Evolutionary conservation across 2,888 invertebrate species (phyloP), one percentile per base, ranked within the genome.

Genomic region (Platycheirus albimanus): DNA sequence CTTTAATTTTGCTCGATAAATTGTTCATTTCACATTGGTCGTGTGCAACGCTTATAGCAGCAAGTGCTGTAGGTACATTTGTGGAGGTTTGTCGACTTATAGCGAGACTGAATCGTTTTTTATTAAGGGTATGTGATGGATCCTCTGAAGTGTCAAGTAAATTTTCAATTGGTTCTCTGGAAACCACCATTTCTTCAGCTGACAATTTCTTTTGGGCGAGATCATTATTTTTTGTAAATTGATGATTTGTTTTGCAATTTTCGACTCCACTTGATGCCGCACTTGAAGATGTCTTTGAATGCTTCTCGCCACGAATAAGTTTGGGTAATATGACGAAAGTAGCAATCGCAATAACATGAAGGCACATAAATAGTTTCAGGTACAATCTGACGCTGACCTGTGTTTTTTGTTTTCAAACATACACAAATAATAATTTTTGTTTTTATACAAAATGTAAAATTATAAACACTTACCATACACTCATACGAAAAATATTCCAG

Each of bases 331-430:
- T 86, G 87, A 88, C 88, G 87, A 90, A 89, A 85, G 87, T 88
- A 79, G 87, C 85, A 85, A 90, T 84, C 86, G 90, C 89, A 86
- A 89, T 87, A 86, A 90, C 85, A 87, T 91, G 91, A 90, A 91
- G 90, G 91, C 91, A 91, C 91, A 90, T 89, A 88, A 86, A 91
- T 87, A 90, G 86, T 87, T 88, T 91, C 91, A 91, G 91, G 91
- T 91, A 91, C 91, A 91, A 89, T 88, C 88, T 89, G 91, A 93
- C 85, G 93, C 92, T 91, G 92, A 92, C 88, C 94, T 94, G 91
- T n/a, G n/a, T n/a, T n/a, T n/a, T n/a, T n/a, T n/a, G n/a, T n/a
- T n/a, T n/a, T n/a, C n/a, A n/a, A n/a, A n/a, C n/a, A n/a, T n/a
- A n/a, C n/a, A n/a, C n/a, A n/a, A n/a, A n/a, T n/a, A n/a, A n/a